Percentiles rank a stretch among this genome's conserved stretches.
Conservation (phyloP, 2,113 vertebrate species). For the Bubo bubo region DNA sequence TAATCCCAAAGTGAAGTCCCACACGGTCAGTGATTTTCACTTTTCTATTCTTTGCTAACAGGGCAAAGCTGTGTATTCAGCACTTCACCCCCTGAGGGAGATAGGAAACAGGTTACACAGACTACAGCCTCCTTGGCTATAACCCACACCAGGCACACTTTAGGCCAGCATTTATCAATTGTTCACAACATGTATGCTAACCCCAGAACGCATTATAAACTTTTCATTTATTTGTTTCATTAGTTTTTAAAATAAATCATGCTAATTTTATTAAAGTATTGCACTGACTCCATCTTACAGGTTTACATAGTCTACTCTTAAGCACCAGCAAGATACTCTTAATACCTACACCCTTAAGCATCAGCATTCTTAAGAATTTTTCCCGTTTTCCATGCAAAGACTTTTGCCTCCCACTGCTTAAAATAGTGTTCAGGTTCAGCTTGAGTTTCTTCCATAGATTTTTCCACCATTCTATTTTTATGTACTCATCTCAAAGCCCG, state of each 20-base stretch:
- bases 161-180: too few relatives aligned
- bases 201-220: accelerated
- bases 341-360: too few relatives aligned
- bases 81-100: background rate
- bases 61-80: background rate
- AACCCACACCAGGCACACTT: background rate
- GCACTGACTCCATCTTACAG: background rate
- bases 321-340: background rate
- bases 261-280: background rate
- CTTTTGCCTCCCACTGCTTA: background rate
- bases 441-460: background rate
- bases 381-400: background rate
- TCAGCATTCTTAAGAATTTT: background rate
- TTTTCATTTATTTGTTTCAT: background rate
- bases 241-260: background rate
- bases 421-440: background rate
- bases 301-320: background rate
- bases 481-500: background rate
- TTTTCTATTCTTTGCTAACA: background rate
- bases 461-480: background rate
- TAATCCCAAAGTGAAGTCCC: background rate
- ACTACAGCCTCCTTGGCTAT: background rate
- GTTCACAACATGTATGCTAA: background rate
- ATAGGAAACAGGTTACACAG: background rate
- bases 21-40: background rate